Evolutionary conservation across 2,888 invertebrate genomes (phyloP).

Genomic region (Fabriciana adippe): DNA sequence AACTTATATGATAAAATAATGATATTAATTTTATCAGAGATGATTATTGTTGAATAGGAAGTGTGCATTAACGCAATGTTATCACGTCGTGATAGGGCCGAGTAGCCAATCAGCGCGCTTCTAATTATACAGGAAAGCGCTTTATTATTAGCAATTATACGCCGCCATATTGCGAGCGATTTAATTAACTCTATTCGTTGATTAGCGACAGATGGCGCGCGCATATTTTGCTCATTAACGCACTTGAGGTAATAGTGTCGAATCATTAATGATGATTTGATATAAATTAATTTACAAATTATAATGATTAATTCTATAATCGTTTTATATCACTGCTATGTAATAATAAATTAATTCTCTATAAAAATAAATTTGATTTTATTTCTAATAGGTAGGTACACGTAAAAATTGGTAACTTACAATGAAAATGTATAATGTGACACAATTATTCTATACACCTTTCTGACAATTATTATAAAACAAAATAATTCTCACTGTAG

Average conservation of each 20-base stretch:
- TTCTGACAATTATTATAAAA: too few species aligned
- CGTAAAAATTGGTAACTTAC: too few species aligned
- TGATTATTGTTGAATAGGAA: constrained; percentile 22
- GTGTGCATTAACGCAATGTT: constrained; percentile 71
- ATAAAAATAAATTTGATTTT: too few species aligned
- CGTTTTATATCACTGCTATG: neutral
- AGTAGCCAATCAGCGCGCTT: constrained; percentile 73
- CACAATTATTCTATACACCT: too few species aligned
- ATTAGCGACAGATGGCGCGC: constrained; percentile 80
- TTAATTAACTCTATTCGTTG: constrained; percentile 81
- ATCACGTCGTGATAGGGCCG: constrained; percentile 77
- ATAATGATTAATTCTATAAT: neutral
- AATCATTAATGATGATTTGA: constrained; percentile 33
- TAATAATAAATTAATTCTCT: too few species aligned
- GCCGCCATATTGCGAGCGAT: constrained; percentile 79
- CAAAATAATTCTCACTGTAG: too few species aligned
- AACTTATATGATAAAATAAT: neutral
- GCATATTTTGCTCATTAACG: constrained; percentile 71
- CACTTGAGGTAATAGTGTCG: constrained; percentile 44
- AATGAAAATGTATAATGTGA: too few species aligned
- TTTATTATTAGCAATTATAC: constrained; percentile 82
- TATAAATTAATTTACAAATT: constrained; percentile 21
- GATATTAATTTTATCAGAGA: neutral
- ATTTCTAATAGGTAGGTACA: neutral
- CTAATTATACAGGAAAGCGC: constrained; percentile 80